These are phyloP conservation scores for Suricata suricatta DNA, from an alignment of 2,113 vertebrate species.

Conservation along the genomic window DNA sequence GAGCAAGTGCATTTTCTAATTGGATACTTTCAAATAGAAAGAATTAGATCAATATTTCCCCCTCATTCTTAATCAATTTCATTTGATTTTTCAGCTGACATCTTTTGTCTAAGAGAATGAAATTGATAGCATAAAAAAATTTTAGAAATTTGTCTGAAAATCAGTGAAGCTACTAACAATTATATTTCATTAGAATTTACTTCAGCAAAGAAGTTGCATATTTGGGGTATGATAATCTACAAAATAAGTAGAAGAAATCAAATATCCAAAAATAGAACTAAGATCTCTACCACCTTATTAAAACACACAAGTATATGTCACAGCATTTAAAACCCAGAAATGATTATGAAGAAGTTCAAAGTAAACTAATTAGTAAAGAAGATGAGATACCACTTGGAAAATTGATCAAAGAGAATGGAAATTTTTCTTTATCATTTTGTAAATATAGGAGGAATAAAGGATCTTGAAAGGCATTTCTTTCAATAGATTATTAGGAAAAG, in stretches of 20 bases:
- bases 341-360: background rate
- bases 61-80: background rate
- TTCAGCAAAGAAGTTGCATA: background rate
- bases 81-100: conserved; percentile 9
- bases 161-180: background rate
- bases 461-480: background rate
- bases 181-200: background rate
- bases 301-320: background rate
- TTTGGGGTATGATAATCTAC: background rate
- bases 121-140: background rate
- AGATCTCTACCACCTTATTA: background rate
- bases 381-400: background rate
- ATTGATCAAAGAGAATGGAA: background rate
- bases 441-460: background rate
- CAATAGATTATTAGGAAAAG: background rate
- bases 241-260: background rate
- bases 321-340: background rate
- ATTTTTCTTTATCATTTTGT: background rate
- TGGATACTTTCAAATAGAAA: background rate
- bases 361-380: background rate
- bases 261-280: background rate
- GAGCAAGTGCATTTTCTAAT: background rate
- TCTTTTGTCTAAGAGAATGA: background rate
- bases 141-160: background rate
- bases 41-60: background rate